phyloP scores from a whole-genome alignment of 2,113 vertebrate species.

The Neoarius graeffei region DNA sequence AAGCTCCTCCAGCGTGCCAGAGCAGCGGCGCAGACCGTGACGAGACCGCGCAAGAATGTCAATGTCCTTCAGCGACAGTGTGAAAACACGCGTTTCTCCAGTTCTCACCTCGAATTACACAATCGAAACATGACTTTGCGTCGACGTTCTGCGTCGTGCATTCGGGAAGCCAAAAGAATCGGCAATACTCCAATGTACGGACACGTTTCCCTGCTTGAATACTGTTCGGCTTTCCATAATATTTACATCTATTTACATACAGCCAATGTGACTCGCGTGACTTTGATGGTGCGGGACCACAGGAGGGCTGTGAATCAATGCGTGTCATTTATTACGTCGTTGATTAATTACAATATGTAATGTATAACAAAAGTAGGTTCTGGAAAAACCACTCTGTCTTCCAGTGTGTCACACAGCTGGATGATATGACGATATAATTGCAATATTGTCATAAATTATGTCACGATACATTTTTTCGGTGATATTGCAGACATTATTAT shows the following conservation, averaged over 20 bases:
- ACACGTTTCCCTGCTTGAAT: slow-evolving; percentile 2
- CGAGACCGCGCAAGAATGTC: slow-evolving; percentile 22
- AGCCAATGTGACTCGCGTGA: background rate
- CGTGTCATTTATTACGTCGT: background rate
- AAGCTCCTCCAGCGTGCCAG: slow-evolving; percentile 34
- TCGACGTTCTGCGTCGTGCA: background rate
- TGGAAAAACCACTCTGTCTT: too few species aligned
- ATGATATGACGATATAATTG: background rate
- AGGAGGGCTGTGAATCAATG: background rate
- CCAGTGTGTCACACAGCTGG: background rate
- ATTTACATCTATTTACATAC: background rate
- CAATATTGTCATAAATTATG: background rate
- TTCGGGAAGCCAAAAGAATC: background rate
- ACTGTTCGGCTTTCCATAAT: background rate
- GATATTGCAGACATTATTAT: background rate
- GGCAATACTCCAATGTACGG: background rate
- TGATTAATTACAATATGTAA: too few species aligned
- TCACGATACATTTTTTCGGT: background rate
- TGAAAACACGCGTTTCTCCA: background rate
- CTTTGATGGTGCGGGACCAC: too few species aligned
- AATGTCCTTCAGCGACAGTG: slow-evolving; percentile 7
- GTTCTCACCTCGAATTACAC: background rate
- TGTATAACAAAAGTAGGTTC: background rate
- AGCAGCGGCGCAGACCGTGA: slow-evolving; percentile 20
- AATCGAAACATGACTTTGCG: background rate